Percentiles rank a stretch among this genome's conserved stretches.
These are phyloP conservation scores for Magallana ariakensis DNA, from an alignment of 1,140 invertebrate species.

Conservation along the genomic window DNA sequence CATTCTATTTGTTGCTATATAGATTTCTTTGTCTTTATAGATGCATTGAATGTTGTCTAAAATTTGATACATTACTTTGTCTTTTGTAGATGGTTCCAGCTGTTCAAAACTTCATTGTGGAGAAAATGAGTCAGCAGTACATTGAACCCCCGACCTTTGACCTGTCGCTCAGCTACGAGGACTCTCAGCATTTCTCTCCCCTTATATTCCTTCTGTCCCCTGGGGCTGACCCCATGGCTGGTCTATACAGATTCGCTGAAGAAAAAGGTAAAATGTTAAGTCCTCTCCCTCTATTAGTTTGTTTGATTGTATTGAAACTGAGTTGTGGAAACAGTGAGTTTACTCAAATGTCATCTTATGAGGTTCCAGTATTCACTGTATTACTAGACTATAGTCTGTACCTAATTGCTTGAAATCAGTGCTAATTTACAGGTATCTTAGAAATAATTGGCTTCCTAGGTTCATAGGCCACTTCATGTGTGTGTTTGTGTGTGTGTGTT, in stretches of 20 bases:
- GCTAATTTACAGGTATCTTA: too few relatives aligned
- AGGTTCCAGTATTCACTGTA: too few relatives aligned
- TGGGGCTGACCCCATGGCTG: conserved; percentile 79
- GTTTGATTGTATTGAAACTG: too few relatives aligned
- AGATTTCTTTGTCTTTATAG: background rate
- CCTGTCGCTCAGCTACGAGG: conserved; percentile 76
- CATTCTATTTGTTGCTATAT: background rate
- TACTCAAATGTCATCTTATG: background rate
- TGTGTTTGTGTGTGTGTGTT: conserved; percentile 1
- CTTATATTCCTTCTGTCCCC: conserved; percentile 79
- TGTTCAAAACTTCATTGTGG: conserved; percentile 76
- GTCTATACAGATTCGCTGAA: conserved; percentile 79
- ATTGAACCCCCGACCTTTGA: conserved; percentile 80
- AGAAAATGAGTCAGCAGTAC: conserved; percentile 75
- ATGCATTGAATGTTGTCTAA: background rate
- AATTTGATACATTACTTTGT: background rate
- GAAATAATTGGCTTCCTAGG: background rate
- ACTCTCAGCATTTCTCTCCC: conserved; percentile 77
- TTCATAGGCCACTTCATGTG: background rate
- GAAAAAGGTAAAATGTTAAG: conserved; percentile 79
- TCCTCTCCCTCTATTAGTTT: too few relatives aligned
- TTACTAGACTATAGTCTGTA: too few relatives aligned
- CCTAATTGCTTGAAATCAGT: too few relatives aligned
- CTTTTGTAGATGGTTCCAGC: conserved; percentile 77
- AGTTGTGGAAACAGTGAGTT: background rate